Conservation (phyloP, 2,797 vertebrate species). For the Spinus olivaceus region DNA sequence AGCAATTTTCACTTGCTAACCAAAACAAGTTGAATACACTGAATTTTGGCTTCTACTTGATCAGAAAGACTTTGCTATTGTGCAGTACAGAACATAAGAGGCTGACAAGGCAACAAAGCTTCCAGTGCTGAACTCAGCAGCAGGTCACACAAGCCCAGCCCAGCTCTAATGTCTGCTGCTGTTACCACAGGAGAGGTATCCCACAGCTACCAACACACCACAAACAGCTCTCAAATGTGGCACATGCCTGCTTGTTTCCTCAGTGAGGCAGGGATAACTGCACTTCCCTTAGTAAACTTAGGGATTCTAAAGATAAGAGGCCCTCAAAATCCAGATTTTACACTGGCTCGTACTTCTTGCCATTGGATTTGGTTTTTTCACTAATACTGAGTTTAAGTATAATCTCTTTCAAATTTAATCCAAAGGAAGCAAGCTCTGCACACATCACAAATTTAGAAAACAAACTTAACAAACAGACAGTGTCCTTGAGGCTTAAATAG, state of each 20-base stretch:
- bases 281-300: not conserved
- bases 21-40: not conserved
- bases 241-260: not conserved
- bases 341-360: not conserved
- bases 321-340: not conserved
- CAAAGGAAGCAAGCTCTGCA: not conserved
- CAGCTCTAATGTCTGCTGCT: not conserved
- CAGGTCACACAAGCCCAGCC: not conserved
- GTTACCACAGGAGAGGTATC: not conserved
- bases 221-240: not conserved
- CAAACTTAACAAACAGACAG: not conserved
- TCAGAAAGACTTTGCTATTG: not conserved
- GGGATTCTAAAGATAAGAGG: not conserved
- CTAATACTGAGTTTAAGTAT: not conserved
- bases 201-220: not conserved
- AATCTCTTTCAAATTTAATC: not conserved
- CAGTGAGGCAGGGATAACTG: not conserved
- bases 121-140: not conserved
- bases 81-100: not conserved
- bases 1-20: not conserved
- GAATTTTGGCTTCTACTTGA: not conserved
- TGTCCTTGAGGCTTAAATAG: not conserved
- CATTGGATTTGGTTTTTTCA: not conserved
- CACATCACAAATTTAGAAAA: not conserved
- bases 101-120: not conserved